Evolutionary conservation across 2,888 invertebrate species (phyloP).

Genomic region (Papilio demoleus): DNA sequence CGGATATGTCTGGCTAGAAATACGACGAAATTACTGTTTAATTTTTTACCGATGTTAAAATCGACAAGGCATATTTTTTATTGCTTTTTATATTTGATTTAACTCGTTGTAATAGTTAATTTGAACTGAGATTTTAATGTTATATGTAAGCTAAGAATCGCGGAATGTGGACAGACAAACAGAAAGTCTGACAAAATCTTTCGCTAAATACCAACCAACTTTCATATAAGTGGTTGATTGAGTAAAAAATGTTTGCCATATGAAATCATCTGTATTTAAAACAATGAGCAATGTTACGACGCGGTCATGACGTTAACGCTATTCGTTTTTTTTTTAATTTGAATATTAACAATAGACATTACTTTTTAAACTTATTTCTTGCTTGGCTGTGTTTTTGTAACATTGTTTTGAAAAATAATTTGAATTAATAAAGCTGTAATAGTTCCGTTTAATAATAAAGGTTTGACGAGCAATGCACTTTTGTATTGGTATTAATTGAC

Average conservation of each 20-base stretch:
- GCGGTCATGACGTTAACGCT: not conserved
- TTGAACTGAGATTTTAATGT: no score
- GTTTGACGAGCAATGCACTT: not conserved
- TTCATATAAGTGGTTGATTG: not conserved
- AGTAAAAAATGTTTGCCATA: conserved; percentile 2
- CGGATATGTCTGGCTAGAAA: no score
- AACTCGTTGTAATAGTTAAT: no score
- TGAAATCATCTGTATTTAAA: not conserved
- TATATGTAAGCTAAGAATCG: no score
- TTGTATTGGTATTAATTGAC: not conserved
- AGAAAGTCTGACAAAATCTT: no score
- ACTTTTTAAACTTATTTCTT: not conserved
- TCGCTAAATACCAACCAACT: no score
- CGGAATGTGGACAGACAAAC: no score
- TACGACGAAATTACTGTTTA: no score
- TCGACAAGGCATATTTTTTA: no score
- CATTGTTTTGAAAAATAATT: not conserved
- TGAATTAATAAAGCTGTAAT: not conserved
- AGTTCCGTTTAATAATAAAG: not conserved
- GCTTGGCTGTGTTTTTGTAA: not conserved
- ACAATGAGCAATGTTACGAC: not conserved
- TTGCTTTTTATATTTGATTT: no score
- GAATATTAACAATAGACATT: not conserved
- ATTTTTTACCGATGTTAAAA: no score
- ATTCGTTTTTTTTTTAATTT: no score